Evolutionary conservation across 2,888 invertebrate species (phyloP).

Genomic region (Dynastes hyllus): DNA sequence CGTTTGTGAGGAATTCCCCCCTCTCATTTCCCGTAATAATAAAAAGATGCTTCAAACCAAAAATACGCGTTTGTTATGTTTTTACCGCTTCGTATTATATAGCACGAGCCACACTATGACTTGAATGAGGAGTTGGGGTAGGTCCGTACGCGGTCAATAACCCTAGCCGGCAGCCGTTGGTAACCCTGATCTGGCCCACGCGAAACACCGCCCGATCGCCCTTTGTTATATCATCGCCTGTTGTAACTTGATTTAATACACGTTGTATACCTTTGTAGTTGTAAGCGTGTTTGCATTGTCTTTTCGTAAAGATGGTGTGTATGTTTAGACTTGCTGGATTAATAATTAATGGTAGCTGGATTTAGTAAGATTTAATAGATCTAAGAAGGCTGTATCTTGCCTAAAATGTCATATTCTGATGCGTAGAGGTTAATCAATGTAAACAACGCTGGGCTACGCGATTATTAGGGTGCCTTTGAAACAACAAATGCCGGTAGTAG

Average conservation of each 20-base stretch:
- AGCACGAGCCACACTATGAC: slow-evolving; percentile 27
- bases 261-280: background rate
- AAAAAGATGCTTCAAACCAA: slow-evolving; percentile 17
- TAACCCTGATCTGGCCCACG: slow-evolving; percentile 47
- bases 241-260: slow-evolving; percentile 37
- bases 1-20: background rate
- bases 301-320: too few relatives aligned
- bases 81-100: slow-evolving; percentile 15
- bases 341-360: too few relatives aligned
- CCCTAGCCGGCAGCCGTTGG: slow-evolving; percentile 38
- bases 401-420: too few relatives aligned
- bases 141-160: slow-evolving; percentile 45
- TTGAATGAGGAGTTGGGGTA: slow-evolving; percentile 46
- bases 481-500: too few relatives aligned
- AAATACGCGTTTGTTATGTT: slow-evolving; percentile 24
- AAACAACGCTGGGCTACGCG: too few relatives aligned
- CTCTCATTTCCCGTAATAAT: background rate
- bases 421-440: too few relatives aligned
- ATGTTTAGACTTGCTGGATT: too few relatives aligned
- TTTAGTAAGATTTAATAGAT: too few relatives aligned
- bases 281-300: background rate
- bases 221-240: slow-evolving; percentile 43
- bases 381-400: too few relatives aligned
- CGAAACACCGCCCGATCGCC: slow-evolving; percentile 38
- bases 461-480: too few relatives aligned